Evolutionary conservation across 2,797 vertebrate genomes (phyloP).

Genomic region (Naso thynnoides): DNA sequence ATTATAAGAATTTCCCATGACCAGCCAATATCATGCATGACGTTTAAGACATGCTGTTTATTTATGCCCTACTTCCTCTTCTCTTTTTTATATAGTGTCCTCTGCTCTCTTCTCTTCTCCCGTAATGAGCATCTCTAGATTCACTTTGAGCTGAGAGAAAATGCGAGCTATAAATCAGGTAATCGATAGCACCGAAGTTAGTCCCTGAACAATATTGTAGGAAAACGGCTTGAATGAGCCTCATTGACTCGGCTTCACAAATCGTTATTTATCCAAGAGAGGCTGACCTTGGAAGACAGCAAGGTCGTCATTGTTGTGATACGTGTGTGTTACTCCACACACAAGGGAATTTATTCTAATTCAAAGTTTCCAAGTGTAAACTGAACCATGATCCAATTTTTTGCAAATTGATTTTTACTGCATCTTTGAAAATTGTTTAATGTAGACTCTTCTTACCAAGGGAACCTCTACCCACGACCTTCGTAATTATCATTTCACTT

Average conservation of each 20-base stretch:
- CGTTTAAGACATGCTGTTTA: not conserved
- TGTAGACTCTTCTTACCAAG: slow-evolving; percentile 10
- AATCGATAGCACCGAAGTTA: slow-evolving; percentile 78
- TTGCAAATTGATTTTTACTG: slow-evolving; percentile 43
- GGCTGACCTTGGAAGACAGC: slow-evolving; percentile 68
- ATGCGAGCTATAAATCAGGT: slow-evolving; percentile 72
- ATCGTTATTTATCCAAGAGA: slow-evolving; percentile 72
- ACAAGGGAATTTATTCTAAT: slow-evolving; percentile 16
- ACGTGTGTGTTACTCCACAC: slow-evolving; percentile 23
- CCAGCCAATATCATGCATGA: not conserved
- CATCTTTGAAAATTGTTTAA: slow-evolving; percentile 36
- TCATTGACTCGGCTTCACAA: slow-evolving; percentile 77
- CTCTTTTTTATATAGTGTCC: not conserved
- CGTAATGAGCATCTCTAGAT: slow-evolving; percentile 48
- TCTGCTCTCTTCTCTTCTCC: slow-evolving; percentile 5
- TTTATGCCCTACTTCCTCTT: not conserved
- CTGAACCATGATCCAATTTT: slow-evolving; percentile 25
- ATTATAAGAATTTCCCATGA: too few species aligned
- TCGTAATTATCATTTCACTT: slow-evolving; percentile 45
- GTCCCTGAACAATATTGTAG: slow-evolving; percentile 78
- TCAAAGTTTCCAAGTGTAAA: slow-evolving; percentile 18
- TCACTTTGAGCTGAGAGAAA: slow-evolving; percentile 55
- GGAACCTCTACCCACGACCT: slow-evolving; percentile 1
- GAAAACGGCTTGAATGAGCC: slow-evolving; percentile 74
- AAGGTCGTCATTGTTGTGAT: slow-evolving; percentile 32